Percentiles rank a stretch among this genome's conserved stretches.
These are phyloP conservation scores for Bombus waltoni DNA, from an alignment of 1,140 invertebrate genomes.

Conservation along the genomic window DNA sequence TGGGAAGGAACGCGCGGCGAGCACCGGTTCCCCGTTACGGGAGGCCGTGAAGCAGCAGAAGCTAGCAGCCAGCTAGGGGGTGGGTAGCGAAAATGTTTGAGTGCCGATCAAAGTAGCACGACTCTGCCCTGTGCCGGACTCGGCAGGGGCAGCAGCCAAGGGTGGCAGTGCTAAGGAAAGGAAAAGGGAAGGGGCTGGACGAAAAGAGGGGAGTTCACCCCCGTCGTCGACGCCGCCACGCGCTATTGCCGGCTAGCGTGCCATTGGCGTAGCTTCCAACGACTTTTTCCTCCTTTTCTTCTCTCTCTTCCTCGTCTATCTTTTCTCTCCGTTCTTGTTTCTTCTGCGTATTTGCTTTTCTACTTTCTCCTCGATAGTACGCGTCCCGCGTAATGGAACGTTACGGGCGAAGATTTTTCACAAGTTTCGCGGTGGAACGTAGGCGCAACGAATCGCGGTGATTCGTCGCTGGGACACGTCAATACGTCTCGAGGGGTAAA, in stretches of 20 bases:
- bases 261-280: constrained; percentile 44
- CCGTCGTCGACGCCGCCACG: constrained; percentile 46
- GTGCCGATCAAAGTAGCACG: constrained; percentile 80
- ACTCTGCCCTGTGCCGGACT: constrained; percentile 66
- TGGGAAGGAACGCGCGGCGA: constrained; percentile 65
- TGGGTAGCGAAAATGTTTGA: constrained; percentile 80
- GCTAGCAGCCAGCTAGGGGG: constrained; percentile 52
- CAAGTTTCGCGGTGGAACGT: background rate
- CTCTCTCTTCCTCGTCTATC: no score
- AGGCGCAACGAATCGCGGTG: background rate
- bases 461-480: constrained; percentile 3
- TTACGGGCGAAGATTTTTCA: background rate
- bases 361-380: background rate
- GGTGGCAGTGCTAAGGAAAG: constrained; percentile 44
- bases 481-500: background rate
- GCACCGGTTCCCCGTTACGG: constrained; percentile 16
- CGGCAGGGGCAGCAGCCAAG: constrained; percentile 49
- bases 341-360: no score
- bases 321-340: background rate
- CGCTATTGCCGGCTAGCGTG: constrained; percentile 28
- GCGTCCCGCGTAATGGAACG: background rate
- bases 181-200: constrained; percentile 23
- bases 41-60: constrained; percentile 36
- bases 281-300: background rate
- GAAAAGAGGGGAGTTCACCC: constrained; percentile 27